These are phyloP conservation scores for Muraenolepis orangiensis DNA, from an alignment of 2,797 vertebrate species.

Conservation along the genomic window DNA sequence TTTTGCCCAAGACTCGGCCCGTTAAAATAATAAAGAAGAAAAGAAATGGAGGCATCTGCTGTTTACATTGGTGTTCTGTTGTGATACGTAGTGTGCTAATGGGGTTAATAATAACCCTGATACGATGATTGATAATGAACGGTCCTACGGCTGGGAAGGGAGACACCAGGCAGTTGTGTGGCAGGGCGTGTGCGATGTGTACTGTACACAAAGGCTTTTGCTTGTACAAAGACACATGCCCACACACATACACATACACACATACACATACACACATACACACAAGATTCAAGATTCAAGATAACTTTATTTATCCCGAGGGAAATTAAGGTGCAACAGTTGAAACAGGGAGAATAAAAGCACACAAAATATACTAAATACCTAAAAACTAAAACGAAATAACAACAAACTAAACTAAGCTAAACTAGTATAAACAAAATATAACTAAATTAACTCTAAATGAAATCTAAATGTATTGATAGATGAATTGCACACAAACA, in stretches of 20 bases:
- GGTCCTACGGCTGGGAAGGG: constrained; percentile 8
- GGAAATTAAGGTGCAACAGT: too few relatives aligned
- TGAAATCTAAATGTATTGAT: too few relatives aligned
- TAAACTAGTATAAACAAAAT: too few relatives aligned
- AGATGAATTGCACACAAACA: too few relatives aligned
- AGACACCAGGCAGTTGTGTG: too few relatives aligned
- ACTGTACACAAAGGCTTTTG: background rate
- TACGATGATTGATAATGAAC: constrained; percentile 10
- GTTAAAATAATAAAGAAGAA: constrained; percentile 1
- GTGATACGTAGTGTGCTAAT: constrained; percentile 26
- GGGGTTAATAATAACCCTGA: constrained; percentile 24
- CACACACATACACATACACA: background rate
- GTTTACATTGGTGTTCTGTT: constrained; percentile 16
- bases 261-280: background rate
- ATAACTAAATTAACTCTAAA: too few relatives aligned
- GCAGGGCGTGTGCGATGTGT: background rate
- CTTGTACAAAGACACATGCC: background rate
- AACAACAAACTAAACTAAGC: too few relatives aligned
- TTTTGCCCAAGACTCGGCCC: background rate
- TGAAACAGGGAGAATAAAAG: too few relatives aligned
- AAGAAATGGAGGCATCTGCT: background rate
- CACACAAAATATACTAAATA: too few relatives aligned
- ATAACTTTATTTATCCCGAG: too few relatives aligned
- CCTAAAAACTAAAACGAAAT: too few relatives aligned
- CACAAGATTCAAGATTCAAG: too few relatives aligned